Base-by-base conservation (phyloP, 92 coral and sea anemone species). In the Porites evermanni region DNA sequence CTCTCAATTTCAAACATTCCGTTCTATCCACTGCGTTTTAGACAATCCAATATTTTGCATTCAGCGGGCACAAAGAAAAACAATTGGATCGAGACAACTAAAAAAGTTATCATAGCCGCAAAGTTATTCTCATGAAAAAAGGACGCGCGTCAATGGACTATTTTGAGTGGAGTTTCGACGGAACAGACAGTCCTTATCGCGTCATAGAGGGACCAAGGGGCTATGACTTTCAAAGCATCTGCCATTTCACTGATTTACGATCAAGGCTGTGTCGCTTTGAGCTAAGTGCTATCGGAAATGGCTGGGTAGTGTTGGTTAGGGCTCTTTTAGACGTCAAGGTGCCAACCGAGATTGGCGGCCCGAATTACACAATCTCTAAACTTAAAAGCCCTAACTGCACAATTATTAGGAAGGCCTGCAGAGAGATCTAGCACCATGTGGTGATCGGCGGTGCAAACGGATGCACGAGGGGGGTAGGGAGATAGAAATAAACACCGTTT, bases 171-270 rank as follows among this genome's bases (percentile, higher is more conserved):
- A 79, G 83, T 73, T 67, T 44, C 65, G 64, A 12, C 65, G 51
- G 74, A 64, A 83, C 71, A 72, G 63, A 61, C 12, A 44, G 50
- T 12, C 16, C 12, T 54, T 58, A 52, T 59, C 17, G 56, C 80
- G 87, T 83, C 87, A 73, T 38, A 83, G 74, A 73, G 87, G 87
- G 87, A 83, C 74, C 74, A 59, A 17, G 87, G 80, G 80, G 59
- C 38, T 72, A 19, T 2, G 53, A 32, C 54, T 71, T 67, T 47
- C 51, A 68, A 69, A 54, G 24, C 53, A 6, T 11, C 70, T 80
- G 78, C 29, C 79, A 82, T 51, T 1, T 24, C 32, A 6, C 78
- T 83, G 87, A 83, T 83, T 83, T 63, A 83, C 80, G 80, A 83
- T 76, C 80, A 21, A 19, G 11, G 51, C 2, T 75, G 58, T 52